phyloP scores from a whole-genome alignment of 2,888 invertebrate species.

The Blastobasis adustella region DNA sequence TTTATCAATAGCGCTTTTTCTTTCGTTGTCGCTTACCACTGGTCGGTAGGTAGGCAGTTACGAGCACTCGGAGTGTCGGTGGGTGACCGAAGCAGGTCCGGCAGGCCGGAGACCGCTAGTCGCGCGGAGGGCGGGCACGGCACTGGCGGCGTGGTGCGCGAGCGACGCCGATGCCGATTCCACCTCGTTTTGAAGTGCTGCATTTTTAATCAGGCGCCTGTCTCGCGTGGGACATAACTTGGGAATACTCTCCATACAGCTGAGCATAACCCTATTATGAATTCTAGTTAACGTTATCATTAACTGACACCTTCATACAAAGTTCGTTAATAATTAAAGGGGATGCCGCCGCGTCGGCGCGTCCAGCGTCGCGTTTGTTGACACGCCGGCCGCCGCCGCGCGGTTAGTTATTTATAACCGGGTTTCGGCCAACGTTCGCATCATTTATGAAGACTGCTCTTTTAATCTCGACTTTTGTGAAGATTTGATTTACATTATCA shows the following conservation, averaged over 20 bases:
- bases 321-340: constrained; percentile 58
- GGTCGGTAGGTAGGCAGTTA: no score
- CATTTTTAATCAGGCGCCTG: constrained; percentile 69
- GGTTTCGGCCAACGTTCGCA: neutral
- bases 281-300: constrained; percentile 73
- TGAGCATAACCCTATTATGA: constrained; percentile 64
- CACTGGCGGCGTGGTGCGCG: constrained; percentile 59
- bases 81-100: neutral
- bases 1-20: no score
- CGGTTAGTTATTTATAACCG: constrained; percentile 6
- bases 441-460: no score
- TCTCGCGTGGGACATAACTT: constrained; percentile 73
- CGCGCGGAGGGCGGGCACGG: constrained; percentile 42
- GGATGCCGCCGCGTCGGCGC: constrained; percentile 35
- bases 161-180: constrained; percentile 61
- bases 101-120: constrained; percentile 24
- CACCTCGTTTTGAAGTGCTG: constrained; percentile 66
- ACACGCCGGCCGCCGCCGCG: constrained; percentile 1
- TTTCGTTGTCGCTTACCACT: no score
- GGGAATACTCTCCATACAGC: constrained; percentile 62
- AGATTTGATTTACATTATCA: no score
- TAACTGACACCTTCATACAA: constrained; percentile 66
- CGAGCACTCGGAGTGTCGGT: no score
- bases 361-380: neutral
- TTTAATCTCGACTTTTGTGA: no score